phyloP scores from a whole-genome alignment of 2,888 invertebrate species.

The Xestoiulus laeticollis region DNA sequence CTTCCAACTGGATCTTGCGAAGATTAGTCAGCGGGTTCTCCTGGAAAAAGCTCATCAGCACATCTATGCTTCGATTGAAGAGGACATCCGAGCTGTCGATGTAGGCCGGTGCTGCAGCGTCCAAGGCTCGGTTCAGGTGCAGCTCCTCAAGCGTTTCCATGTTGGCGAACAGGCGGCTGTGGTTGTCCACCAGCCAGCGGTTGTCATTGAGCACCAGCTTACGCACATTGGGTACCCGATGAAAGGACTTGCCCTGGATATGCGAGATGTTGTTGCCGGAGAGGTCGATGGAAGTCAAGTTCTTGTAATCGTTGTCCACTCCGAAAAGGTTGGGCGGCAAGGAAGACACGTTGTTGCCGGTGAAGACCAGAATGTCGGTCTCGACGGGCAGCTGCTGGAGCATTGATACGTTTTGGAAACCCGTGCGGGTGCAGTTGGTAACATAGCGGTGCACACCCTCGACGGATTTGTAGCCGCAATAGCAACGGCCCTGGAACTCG shows the following conservation, averaged over 20 bases:
- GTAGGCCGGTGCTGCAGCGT: neutral
- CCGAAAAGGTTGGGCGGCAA: conserved; percentile 79
- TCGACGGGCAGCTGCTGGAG: conserved; percentile 72
- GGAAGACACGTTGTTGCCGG: conserved; percentile 73
- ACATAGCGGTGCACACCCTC: conserved; percentile 61
- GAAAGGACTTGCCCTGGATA: conserved; percentile 78
- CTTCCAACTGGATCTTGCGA: conserved; percentile 77
- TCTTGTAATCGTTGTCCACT: conserved; percentile 69
- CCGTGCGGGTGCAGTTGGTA: conserved; percentile 76
- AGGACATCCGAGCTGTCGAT: conserved; percentile 67
- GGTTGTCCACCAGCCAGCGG: conserved; percentile 71
- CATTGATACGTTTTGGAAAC: conserved; percentile 70
- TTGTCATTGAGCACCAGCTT: conserved; percentile 77
- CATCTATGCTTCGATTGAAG: conserved; percentile 58
- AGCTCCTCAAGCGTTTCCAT: conserved; percentile 72
- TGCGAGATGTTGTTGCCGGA: conserved; percentile 76
- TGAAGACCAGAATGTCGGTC: conserved; percentile 75
- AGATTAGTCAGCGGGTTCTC: conserved; percentile 72
- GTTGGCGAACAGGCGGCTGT: conserved; percentile 66
- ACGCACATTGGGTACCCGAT: conserved; percentile 75
- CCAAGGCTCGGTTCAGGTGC: conserved; percentile 74
- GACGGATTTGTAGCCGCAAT: neutral
- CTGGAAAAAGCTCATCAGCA: conserved; percentile 71
- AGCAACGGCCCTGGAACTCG: conserved; percentile 46
- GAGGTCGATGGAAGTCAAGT: conserved; percentile 75